A percentile compares a stretch with the other conserved stretches of the same genome.
These are phyloP conservation scores for Cryptocephalus moraei DNA, from an alignment of 2,888 invertebrate genomes.

Conservation along the genomic window DNA sequence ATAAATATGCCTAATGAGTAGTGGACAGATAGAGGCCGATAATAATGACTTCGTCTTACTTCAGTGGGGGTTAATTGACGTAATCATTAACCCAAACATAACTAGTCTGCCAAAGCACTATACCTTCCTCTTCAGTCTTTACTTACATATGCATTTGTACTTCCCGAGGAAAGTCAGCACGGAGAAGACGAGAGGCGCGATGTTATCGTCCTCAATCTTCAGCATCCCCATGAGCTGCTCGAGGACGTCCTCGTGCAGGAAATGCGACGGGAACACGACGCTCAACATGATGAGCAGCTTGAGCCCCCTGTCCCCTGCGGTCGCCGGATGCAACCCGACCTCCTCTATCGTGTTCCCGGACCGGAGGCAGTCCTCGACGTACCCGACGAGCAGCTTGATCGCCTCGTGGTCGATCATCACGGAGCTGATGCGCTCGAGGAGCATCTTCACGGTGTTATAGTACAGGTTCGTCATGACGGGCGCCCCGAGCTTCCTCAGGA, in stretches of 20 bases:
- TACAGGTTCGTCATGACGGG: slow-evolving; percentile 92
- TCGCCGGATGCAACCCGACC: slow-evolving; percentile 68
- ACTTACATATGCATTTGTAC: slow-evolving; percentile 69
- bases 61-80: too few species aligned
- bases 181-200: slow-evolving; percentile 72
- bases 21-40: too few species aligned
- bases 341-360: slow-evolving; percentile 60
- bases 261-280: slow-evolving; percentile 87
- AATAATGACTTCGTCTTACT: too few species aligned
- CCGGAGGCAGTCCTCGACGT: slow-evolving; percentile 61
- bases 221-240: slow-evolving; percentile 66
- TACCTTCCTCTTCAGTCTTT: too few species aligned
- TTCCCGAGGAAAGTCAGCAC: slow-evolving; percentile 81
- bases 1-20: too few species aligned
- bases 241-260: slow-evolving; percentile 77
- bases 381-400: slow-evolving; percentile 44
- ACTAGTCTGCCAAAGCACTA: too few species aligned
- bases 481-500: slow-evolving; percentile 86
- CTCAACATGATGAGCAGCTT: slow-evolving; percentile 82
- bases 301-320: slow-evolving; percentile 81
- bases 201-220: slow-evolving; percentile 68
- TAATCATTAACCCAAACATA: too few species aligned
- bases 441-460: slow-evolving; percentile 92
- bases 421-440: slow-evolving; percentile 88
- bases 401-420: slow-evolving; percentile 93